Conservation (phyloP, 2,888 invertebrate genomes). For the Phengaris arion region DNA sequence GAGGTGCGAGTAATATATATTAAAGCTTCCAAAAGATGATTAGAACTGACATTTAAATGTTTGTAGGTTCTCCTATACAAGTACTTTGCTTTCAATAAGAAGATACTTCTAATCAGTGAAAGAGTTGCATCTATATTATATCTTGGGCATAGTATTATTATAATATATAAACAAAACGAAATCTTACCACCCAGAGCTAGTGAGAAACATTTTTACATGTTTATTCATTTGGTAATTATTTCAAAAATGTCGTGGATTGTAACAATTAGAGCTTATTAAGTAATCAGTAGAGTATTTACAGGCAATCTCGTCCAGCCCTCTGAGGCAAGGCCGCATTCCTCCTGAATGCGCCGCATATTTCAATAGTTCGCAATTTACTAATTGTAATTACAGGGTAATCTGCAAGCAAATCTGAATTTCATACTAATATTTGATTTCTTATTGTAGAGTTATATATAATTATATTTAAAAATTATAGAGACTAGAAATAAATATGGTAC, state of each 20-base stretch:
- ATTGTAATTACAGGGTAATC: constrained; percentile 26
- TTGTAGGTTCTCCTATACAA: too few species aligned
- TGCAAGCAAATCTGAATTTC: constrained; percentile 26
- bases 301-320: constrained; percentile 22
- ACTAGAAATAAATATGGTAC: too few species aligned
- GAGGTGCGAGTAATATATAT: too few species aligned
- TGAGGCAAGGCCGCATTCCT: constrained; percentile 28
- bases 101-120: too few species aligned
- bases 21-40: too few species aligned
- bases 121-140: too few species aligned
- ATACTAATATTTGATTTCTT: constrained; percentile 4
- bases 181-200: not conserved
- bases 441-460: not conserved
- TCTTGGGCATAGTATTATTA: not conserved
- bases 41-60: too few species aligned
- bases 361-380: constrained; percentile 28
- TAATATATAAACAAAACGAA: not conserved
- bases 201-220: constrained; percentile 1
- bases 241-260: not conserved
- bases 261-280: constrained; percentile 29
- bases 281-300: constrained; percentile 18
- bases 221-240: not conserved
- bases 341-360: constrained; percentile 29
- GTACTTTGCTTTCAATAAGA: too few species aligned
- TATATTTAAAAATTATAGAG: not conserved